Base-by-base conservation (phyloP, 2,797 vertebrate species). In the Gallinago nigripennis region DNA sequence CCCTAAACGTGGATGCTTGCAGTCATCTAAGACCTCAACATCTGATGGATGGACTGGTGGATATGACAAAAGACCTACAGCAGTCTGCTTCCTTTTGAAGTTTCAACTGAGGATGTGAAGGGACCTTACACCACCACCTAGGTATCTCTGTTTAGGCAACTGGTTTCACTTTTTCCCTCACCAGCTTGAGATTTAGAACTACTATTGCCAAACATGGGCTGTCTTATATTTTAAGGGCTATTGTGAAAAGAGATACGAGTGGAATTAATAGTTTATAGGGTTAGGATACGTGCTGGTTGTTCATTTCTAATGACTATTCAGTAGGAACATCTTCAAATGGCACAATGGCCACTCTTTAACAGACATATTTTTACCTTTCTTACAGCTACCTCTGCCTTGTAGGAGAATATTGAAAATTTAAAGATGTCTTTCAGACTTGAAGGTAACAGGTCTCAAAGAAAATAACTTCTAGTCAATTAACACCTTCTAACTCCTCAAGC, bases 401-500 rank as follows among this genome's bases (percentile, higher is more conserved):
- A 70, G 76, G 46, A 86, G 18, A 79, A 54, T 65, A 88, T 2
- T 72, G 60, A 86, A 73, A 53, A 76, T n/a, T 12, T 57, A 12
- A 84, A 90, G 25, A 17, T 64, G 27, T 65, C 71, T 56, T 84
- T 84, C 54, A 61, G 30, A 51, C 43, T 56, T 82, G 39, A 94
- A 84, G 20, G 33, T 33, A 33, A 79, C 54, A 68, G 19, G 4
- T 31, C 56, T 91, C 33, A 56, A 81, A 76, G 33, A 66, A 90
- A 92, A 90, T 24, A 31, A 70, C 54, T 79, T 69, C 46, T 13
- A 60, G n/a, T 41, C 75, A 84, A n/a, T 92, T 84, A 81, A 84
- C 83, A 94, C 63, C 51, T 92, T 84, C 71, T 82, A 58, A 51
- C 39, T 95, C 58, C 39, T 92, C 86, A 78, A 76, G 73, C 81